Evolutionary conservation across 2,113 vertebrate genomes (phyloP).

Genomic region (Turdus rufiventris): DNA sequence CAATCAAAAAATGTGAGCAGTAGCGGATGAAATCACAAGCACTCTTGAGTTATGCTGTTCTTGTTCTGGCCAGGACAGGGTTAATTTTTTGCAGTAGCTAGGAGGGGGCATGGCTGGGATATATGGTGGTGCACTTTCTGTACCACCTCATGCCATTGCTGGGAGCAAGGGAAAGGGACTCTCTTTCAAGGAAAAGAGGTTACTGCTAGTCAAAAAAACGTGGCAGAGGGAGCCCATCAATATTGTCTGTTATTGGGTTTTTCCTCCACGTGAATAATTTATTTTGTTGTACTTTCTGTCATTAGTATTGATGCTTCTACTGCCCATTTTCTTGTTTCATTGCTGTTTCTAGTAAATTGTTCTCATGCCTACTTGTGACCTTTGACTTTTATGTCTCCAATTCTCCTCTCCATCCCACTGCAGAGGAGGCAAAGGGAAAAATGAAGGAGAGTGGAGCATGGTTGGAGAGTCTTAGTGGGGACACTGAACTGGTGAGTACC

Average conservation of each 20-base stretch:
- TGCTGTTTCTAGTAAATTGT: background rate
- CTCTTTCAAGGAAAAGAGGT: background rate
- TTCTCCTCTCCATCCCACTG: background rate
- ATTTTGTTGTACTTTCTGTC: background rate
- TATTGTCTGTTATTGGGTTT: fast-evolving
- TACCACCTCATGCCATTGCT: background rate
- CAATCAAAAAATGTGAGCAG: background rate
- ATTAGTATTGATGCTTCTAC: background rate
- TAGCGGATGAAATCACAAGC: background rate
- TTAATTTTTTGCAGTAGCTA: background rate
- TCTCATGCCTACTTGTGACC: background rate
- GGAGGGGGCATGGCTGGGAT: background rate
- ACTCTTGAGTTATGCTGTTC: background rate
- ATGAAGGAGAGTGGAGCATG: background rate
- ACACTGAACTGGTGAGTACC: background rate
- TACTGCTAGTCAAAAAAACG: background rate
- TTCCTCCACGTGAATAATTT: background rate
- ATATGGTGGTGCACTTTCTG: no score
- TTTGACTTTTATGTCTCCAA: background rate
- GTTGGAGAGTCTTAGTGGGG: background rate
- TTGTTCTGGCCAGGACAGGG: background rate
- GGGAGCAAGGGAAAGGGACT: background rate
- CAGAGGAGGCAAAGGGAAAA: background rate
- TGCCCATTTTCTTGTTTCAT: background rate
- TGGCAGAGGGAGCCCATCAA: fast-evolving